Evolutionary conservation across 1,140 invertebrate species (phyloP).

Genomic region (Brachionus sp.): DNA sequence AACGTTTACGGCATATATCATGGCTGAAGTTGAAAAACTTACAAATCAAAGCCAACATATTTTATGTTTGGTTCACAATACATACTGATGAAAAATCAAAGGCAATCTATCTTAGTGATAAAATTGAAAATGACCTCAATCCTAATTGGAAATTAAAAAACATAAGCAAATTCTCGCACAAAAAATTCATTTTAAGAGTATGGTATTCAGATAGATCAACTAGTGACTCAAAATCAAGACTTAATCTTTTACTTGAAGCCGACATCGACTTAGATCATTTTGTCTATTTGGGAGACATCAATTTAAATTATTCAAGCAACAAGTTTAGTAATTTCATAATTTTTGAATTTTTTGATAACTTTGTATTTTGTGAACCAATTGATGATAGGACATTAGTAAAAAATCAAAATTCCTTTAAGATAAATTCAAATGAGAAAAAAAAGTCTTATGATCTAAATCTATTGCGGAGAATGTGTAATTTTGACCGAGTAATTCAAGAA

Average conservation of each 20-base stretch:
- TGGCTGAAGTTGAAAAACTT: background rate
- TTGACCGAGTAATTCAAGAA: slow-evolving; percentile 15
- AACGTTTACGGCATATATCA: background rate
- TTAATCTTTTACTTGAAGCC: background rate
- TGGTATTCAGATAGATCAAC: background rate
- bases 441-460: slow-evolving; percentile 38
- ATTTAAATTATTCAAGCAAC: background rate
- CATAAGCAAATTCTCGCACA: background rate
- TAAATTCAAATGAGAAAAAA: background rate
- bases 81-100: background rate
- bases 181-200: background rate
- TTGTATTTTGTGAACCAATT: slow-evolving; percentile 12
- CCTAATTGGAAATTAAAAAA: slow-evolving; percentile 14
- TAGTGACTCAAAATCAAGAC: background rate
- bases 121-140: slow-evolving; percentile 13
- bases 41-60: background rate
- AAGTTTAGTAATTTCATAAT: background rate
- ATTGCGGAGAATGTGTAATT: background rate
- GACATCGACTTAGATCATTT: background rate
- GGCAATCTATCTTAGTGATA: background rate
- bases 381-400: background rate
- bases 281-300: background rate
- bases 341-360: slow-evolving; percentile 2
- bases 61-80: slow-evolving; percentile 23
- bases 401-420: background rate